Evolutionary conservation across 2,797 vertebrate species (phyloP).

Genomic region (Pangasius macronema): DNA sequence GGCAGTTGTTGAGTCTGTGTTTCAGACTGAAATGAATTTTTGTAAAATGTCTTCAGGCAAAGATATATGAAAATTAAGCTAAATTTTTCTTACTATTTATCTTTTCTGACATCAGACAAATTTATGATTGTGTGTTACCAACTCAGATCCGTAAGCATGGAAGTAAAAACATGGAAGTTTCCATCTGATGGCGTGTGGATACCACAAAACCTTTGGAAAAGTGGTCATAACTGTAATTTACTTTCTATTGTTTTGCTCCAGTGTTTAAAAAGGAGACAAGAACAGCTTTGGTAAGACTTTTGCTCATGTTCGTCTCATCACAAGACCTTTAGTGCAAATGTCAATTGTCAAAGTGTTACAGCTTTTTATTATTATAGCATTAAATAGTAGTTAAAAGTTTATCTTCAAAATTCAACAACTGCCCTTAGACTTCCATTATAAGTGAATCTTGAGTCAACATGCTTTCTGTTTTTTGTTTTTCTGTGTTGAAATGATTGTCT

Average conservation of each 20-base stretch:
- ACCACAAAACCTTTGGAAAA: neutral
- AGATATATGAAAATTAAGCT: neutral
- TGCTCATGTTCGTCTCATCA: neutral
- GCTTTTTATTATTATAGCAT: neutral
- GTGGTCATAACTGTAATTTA: neutral
- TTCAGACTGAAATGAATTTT: neutral
- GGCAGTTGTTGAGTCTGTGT: neutral
- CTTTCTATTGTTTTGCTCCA: neutral
- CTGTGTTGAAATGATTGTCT: neutral
- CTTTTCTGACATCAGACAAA: neutral
- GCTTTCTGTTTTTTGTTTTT: neutral
- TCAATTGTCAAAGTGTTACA: neutral
- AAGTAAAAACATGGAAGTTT: neutral
- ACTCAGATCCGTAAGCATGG: neutral
- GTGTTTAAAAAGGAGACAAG: neutral
- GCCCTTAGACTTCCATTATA: neutral
- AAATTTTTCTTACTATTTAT: neutral
- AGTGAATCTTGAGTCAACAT: neutral
- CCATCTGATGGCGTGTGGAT: neutral
- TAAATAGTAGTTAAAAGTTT: neutral
- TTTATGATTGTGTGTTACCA: neutral
- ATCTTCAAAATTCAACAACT: constrained; percentile 7
- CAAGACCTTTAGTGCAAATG: neutral
- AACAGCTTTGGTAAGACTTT: neutral
- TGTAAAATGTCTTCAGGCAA: neutral